These are phyloP conservation scores for Porites evermanni DNA, from an alignment of 92 coral and sea anemone genomes.

Conservation along the genomic window DNA sequence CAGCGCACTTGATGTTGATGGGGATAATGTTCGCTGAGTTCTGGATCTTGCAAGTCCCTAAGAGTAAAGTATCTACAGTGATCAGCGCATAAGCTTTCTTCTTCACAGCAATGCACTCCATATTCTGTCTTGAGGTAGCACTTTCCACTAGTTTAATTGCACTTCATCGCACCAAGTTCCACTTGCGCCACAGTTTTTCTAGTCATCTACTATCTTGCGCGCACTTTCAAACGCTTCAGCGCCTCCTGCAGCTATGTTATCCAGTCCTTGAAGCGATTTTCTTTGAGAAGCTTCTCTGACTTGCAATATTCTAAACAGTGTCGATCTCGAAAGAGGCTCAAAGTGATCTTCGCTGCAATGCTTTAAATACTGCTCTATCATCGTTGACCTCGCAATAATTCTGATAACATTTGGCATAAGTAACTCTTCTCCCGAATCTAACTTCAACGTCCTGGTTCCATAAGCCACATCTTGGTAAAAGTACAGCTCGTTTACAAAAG, in stretches of 20 bases:
- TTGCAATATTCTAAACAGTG: too few species aligned
- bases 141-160: slow-evolving; percentile 49
- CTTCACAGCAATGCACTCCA: slow-evolving; percentile 65
- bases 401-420: slow-evolving; percentile 67
- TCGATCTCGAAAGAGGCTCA: too few species aligned
- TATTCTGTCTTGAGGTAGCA: slow-evolving; percentile 70
- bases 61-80: slow-evolving; percentile 64
- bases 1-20: slow-evolving; percentile 43
- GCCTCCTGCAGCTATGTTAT: slow-evolving; percentile 45
- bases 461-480: not conserved
- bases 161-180: slow-evolving; percentile 53
- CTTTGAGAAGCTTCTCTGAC: too few species aligned
- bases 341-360: slow-evolving; percentile 45
- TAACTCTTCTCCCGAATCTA: slow-evolving; percentile 60
- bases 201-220: slow-evolving; percentile 54
- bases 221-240: slow-evolving; percentile 59
- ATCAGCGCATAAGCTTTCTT: slow-evolving; percentile 55
- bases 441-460: slow-evolving; percentile 55
- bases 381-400: slow-evolving; percentile 3
- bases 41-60: slow-evolving; percentile 39
- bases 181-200: slow-evolving; percentile 52
- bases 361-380: slow-evolving; percentile 54
- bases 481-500: too few species aligned
- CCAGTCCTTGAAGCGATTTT: too few species aligned
- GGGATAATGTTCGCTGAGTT: slow-evolving; percentile 34